Conservation (phyloP, 2,113 vertebrate genomes). For the Pelmatolapia mariae region DNA sequence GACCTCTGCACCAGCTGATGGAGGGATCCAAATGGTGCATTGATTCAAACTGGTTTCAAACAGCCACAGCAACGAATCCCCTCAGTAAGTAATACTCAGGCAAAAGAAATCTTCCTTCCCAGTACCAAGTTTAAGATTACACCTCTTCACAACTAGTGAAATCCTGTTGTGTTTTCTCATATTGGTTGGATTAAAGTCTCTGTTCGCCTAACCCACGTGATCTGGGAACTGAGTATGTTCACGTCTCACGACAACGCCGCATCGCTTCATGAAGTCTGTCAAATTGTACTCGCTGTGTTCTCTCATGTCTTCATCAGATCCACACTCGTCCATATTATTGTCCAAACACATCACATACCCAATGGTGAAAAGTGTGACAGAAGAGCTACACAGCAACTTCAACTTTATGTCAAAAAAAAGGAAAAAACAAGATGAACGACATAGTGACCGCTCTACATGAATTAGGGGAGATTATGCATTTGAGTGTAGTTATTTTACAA, state of each 20-base stretch:
- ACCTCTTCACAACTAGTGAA: background rate
- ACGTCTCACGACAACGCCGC: background rate
- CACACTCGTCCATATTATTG: background rate
- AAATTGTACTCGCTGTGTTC: background rate
- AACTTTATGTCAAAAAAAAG: background rate
- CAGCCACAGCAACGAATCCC: background rate
- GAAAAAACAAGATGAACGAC: background rate
- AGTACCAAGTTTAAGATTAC: background rate
- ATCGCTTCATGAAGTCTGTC: background rate
- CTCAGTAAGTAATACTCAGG: background rate
- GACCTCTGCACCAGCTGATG: background rate
- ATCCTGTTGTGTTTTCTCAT: background rate
- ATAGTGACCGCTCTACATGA: background rate
- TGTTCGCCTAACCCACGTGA: background rate
- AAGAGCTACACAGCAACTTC: background rate
- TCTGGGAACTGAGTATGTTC: background rate
- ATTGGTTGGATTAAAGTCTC: background rate
- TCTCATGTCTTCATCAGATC: background rate
- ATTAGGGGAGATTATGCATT: background rate
- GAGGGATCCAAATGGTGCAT: background rate
- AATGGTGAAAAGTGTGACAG: background rate
- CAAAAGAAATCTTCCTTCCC: background rate
- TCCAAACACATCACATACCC: background rate
- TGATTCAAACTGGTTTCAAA: background rate
- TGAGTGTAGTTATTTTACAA: background rate